Percentiles rank a stretch among this genome's conserved stretches.
Evolutionary conservation across 2,888 invertebrate species (phyloP).

Genomic region (Aspidiotus destructor): DNA sequence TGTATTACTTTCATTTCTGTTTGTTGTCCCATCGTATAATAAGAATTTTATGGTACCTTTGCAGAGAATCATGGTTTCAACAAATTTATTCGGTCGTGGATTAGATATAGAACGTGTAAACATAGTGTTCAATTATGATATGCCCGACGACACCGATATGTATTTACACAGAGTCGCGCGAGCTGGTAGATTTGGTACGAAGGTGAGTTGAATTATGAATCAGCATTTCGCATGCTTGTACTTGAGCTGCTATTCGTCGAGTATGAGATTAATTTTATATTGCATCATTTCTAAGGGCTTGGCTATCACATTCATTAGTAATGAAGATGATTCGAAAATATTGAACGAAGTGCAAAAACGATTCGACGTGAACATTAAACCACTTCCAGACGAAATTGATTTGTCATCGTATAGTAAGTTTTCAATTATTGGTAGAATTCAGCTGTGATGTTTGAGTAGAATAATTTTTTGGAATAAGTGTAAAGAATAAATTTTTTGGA

Average conservation of each 20-base stretch:
- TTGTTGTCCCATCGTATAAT: too few species aligned
- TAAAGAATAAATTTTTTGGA: too few species aligned
- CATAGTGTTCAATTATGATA: constrained; percentile 99
- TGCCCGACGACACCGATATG: constrained; percentile 99
- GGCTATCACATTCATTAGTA: constrained; percentile 96
- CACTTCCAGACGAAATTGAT: constrained; percentile 97
- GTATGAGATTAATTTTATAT: too few species aligned
- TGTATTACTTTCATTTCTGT: not conserved
- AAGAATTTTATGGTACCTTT: constrained; percentile 37
- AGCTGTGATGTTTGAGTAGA: too few species aligned
- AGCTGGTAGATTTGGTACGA: constrained; percentile 98
- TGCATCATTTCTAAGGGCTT: constrained; percentile 52
- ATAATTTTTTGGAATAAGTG: too few species aligned
- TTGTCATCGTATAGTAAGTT: constrained; percentile 84
- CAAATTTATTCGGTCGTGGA: constrained; percentile 97
- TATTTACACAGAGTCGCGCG: constrained; percentile 96
- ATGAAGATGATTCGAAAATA: constrained; percentile 94
- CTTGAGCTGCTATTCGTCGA: too few species aligned
- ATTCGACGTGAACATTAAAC: constrained; percentile 97
- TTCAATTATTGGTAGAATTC: too few species aligned
- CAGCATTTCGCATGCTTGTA: too few species aligned
- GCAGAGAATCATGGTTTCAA: constrained; percentile 89
- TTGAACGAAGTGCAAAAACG: constrained; percentile 97
- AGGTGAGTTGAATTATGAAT: constrained; percentile 44
- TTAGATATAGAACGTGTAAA: constrained; percentile 99